These are phyloP conservation scores for Notamacropus eugenii DNA, from an alignment of 2,797 vertebrate species.

Conservation along the genomic window DNA sequence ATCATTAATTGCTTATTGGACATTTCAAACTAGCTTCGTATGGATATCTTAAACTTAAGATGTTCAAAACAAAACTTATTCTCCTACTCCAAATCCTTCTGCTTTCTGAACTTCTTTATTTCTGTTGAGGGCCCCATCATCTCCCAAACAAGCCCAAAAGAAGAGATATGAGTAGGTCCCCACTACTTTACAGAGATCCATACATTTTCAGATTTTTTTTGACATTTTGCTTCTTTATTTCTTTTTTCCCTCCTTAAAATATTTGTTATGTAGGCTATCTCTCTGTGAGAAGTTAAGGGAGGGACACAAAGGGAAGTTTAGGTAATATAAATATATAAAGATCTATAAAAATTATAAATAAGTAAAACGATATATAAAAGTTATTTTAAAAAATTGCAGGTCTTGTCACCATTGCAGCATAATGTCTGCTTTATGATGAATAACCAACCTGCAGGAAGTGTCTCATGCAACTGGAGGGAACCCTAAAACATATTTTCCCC, in stretches of 20 bases:
- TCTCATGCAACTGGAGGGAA: neutral
- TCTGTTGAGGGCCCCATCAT: neutral
- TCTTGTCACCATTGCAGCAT: neutral
- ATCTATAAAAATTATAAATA: too few species aligned
- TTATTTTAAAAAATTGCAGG: neutral
- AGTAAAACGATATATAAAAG: too few species aligned
- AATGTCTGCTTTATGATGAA: neutral
- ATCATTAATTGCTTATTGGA: neutral
- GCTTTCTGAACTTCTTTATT: neutral
- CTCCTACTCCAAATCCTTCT: neutral
- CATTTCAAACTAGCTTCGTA: neutral
- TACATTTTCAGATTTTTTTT: neutral
- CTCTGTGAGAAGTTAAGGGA: neutral
- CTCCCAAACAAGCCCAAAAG: neutral
- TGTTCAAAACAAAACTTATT: neutral
- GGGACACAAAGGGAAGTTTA: neutral
- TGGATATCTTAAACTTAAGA: neutral
- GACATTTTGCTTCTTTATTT: neutral
- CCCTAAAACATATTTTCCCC: neutral
- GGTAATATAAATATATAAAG: neutral
- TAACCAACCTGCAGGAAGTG: neutral
- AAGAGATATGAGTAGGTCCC: neutral
- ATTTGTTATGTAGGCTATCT: neutral
- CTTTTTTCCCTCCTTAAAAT: neutral
- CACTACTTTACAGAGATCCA: neutral